phyloP scores from a whole-genome alignment of 2,888 invertebrate genomes.

The Mesorhabditis spiculigera region DNA sequence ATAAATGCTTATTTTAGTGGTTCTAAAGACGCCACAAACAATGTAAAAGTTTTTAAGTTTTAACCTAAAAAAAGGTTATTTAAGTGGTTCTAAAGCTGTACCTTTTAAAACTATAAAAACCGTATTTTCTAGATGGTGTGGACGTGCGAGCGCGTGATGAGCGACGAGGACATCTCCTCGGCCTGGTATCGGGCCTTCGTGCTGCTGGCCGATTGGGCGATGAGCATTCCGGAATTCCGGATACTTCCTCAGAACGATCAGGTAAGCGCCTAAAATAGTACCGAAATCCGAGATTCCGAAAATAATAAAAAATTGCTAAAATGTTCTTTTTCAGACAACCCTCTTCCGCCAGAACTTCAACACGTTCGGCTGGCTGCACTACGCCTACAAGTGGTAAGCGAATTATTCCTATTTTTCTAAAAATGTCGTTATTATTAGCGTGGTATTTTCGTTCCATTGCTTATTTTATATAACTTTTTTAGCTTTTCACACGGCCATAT shows the following conservation, averaged over 20 bases:
- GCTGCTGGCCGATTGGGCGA: conserved; percentile 45
- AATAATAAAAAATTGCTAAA: background rate
- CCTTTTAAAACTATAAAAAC: too few species aligned
- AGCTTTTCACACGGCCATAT: conserved; percentile 15
- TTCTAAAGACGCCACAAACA: too few species aligned
- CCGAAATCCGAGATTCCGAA: background rate
- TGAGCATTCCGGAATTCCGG: conserved; percentile 42
- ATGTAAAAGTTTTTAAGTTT: too few species aligned
- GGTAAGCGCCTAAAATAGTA: conserved; percentile 13
- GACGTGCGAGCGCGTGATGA: conserved; percentile 39
- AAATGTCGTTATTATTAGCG: background rate
- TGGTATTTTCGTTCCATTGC: background rate
- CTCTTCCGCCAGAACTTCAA: conserved; percentile 48
- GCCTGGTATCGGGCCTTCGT: conserved; percentile 44
- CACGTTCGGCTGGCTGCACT: conserved; percentile 47
- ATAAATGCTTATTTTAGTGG: too few species aligned
- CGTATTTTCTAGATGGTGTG: too few species aligned
- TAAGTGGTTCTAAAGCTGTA: too few species aligned
- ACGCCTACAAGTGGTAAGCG: conserved; percentile 34
- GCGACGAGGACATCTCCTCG: conserved; percentile 34
- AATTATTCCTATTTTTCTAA: too few species aligned
- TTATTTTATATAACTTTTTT: background rate
- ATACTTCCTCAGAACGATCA: conserved; percentile 35
- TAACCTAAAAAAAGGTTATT: too few species aligned
- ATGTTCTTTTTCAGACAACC: conserved; percentile 24